Evolutionary conservation across 2,797 vertebrate genomes (phyloP), one percentile per base, ranked within the genome.

Genomic region (Mormyrus hasselquistii): DNA sequence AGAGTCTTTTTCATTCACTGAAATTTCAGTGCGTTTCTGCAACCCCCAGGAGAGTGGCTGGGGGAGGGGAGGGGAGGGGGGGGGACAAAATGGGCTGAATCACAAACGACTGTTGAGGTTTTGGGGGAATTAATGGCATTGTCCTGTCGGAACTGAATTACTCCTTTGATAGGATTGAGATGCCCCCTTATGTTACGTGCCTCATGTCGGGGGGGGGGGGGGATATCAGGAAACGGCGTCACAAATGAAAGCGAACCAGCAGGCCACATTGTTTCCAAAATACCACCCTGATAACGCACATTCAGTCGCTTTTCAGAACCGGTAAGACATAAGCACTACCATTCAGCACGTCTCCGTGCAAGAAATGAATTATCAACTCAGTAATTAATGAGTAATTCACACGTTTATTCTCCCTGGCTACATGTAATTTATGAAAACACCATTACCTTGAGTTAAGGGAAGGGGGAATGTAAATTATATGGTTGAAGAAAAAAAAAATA

Each of bases 1-100:
- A 95, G 94, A 92, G 93, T 92, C 95, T 93, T 93, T 95, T 93
- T 94, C 94, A 94, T 94, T 95, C 95, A 95, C 94, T 95, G 95
- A 96, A 95, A 96, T 96, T 90, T 96, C 94, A 95, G 95, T 93
- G 94, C 93, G 93, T 95, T 95, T 95, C 95, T 93, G 95, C 95
- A 95, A 94, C 92, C 91, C 94, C 94, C 92, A 65, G 91, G 94
- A 94, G 92, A 91, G 87, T 89, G 88, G 55, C 90, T 91, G 88
- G 88, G 90, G 84, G 90, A 91, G 91, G 92, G 91, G 90, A 86
- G n/a, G 25, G 29, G 29, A 34, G 29, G 29, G 29, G 25, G 25
- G 90, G 88, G n/a, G 38, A 14, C 86, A 57, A 88, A 91, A 92
- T 90, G 92, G 0, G 92, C 94, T 90, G 92, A 94, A 92, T 94